Percentiles rank a stretch among this genome's conserved stretches.
These are phyloP conservation scores for Nowickia ferox DNA, from an alignment of 2,888 invertebrate genomes.

Conservation along the genomic window DNA sequence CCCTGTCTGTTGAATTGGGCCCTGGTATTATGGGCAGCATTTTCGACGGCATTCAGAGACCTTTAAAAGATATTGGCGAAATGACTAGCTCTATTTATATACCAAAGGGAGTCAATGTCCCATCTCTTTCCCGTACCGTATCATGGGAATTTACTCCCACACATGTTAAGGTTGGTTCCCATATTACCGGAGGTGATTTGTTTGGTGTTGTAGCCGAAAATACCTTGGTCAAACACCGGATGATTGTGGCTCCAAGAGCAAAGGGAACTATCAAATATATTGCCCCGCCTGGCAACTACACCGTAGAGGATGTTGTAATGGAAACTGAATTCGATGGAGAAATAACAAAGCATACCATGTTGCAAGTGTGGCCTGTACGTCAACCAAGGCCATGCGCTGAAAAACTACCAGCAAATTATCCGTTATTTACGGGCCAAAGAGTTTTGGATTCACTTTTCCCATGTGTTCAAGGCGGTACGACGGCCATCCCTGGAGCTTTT, in stretches of 20 bases:
- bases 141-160: constrained; percentile 96
- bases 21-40: constrained; percentile 99
- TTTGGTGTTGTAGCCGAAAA: constrained; percentile 98
- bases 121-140: constrained; percentile 90
- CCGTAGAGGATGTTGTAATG: constrained; percentile 94
- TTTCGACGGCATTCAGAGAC: constrained; percentile 99
- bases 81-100: constrained; percentile 98
- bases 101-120: constrained; percentile 98
- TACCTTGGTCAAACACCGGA: constrained; percentile 96
- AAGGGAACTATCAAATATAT: constrained; percentile 97
- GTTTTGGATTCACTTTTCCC: constrained; percentile 99
- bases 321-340: constrained; percentile 99
- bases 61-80: constrained; percentile 96
- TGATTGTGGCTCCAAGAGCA: constrained; percentile 95
- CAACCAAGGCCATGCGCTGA: constrained; percentile 97
- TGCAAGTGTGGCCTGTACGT: constrained; percentile 99
- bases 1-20: constrained; percentile 97
- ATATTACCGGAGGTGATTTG: constrained; percentile 98
- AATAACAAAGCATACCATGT: constrained; percentile 93
- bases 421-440: constrained; percentile 97
- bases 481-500: constrained; percentile 99
- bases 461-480: constrained; percentile 98
- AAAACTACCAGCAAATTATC: constrained; percentile 98
- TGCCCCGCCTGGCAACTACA: constrained; percentile 96
- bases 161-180: constrained; percentile 93